Evolutionary conservation across 2,797 vertebrate species (phyloP).

Genomic region (Gila robusta): DNA sequence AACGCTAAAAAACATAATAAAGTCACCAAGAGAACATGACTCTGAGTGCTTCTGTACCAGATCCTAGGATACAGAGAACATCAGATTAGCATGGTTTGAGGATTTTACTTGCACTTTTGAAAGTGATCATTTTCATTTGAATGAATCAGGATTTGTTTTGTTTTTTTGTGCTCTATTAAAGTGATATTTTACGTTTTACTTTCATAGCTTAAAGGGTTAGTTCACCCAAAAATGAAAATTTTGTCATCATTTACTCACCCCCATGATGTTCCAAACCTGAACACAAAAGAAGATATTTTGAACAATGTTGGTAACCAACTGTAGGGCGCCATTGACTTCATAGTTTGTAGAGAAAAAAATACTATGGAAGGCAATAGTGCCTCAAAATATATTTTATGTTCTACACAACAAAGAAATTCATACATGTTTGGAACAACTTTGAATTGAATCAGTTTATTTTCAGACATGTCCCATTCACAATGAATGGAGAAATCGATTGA

Average conservation of each 20-base stretch:
- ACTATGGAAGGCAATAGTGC: too few species aligned
- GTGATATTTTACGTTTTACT: not conserved
- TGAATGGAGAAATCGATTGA: not conserved
- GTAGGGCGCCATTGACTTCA: too few species aligned
- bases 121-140: not conserved
- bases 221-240: too few species aligned
- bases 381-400: too few species aligned
- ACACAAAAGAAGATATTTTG: too few species aligned
- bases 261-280: too few species aligned
- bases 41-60: slow-evolving; percentile 37
- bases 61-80: not conserved
- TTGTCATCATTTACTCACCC: too few species aligned
- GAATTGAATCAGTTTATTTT: not conserved
- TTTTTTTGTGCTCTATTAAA: not conserved
- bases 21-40: slow-evolving; percentile 62
- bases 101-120: not conserved
- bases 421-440: too few species aligned
- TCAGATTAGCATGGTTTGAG: not conserved
- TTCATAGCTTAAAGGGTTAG: too few species aligned
- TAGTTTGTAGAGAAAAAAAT: too few species aligned
- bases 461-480: not conserved
- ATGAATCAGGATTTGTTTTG: not conserved
- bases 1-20: slow-evolving; percentile 65
- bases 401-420: too few species aligned
- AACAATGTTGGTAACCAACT: too few species aligned